These are phyloP conservation scores for Sebastes schlegelii DNA, from an alignment of 2,113 vertebrate species.

Conservation along the genomic window DNA sequence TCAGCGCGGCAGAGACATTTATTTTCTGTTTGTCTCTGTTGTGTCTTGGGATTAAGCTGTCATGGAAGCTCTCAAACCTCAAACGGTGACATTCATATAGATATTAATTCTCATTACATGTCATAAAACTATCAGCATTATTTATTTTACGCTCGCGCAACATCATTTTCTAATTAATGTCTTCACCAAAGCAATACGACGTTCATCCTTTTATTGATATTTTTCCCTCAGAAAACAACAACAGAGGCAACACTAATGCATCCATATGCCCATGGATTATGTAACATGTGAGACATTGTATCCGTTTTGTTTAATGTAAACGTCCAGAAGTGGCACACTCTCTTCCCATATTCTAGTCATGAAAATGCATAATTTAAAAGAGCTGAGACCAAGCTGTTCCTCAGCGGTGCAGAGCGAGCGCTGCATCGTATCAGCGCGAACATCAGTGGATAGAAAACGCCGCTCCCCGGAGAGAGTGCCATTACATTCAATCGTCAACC, in stretches of 20 bases:
- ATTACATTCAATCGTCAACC: slow-evolving; percentile 73
- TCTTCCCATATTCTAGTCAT: slow-evolving; percentile 49
- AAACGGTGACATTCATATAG: slow-evolving; percentile 45
- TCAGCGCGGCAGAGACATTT: slow-evolving; percentile 55
- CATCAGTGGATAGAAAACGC: slow-evolving; percentile 68
- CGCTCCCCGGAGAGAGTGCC: slow-evolving; percentile 69
- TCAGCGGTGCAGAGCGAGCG: slow-evolving; percentile 47
- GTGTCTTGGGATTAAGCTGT: slow-evolving; percentile 56
- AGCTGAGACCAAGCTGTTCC: slow-evolving; percentile 64
- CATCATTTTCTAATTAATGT: slow-evolving; percentile 22
- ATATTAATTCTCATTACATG: slow-evolving; percentile 61
- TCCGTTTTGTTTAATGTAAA: slow-evolving; percentile 66
- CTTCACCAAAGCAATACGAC: slow-evolving; percentile 13
- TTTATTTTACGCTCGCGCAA: slow-evolving; percentile 26
- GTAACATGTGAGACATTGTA: slow-evolving; percentile 17
- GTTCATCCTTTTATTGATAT: slow-evolving; percentile 9
- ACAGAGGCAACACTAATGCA: neutral
- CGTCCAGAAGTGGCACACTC: slow-evolving; percentile 47
- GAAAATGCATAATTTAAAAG: slow-evolving; percentile 75
- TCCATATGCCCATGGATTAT: slow-evolving; percentile 5
- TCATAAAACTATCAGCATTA: slow-evolving; percentile 48
- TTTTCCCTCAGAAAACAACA: neutral
- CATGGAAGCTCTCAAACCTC: slow-evolving; percentile 48
- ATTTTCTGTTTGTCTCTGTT: slow-evolving; percentile 58
- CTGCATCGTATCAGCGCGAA: slow-evolving; percentile 60